A percentile compares a stretch with the other conserved stretches of the same genome.
These are phyloP conservation scores for Lagorchestes hirsutus DNA, from an alignment of 2,797 vertebrate species.

Conservation along the genomic window DNA sequence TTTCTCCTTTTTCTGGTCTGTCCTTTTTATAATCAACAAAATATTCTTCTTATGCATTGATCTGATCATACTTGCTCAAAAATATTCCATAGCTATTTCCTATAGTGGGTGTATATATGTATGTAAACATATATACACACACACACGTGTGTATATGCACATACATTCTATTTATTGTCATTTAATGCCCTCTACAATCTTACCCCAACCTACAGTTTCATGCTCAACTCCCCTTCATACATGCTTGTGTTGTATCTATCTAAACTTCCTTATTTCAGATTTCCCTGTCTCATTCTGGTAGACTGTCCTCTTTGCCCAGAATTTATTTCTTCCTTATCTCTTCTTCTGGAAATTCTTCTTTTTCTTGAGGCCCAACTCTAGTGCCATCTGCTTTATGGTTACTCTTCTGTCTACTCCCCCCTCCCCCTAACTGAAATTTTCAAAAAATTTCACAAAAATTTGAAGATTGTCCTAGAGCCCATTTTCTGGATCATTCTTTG, in stretches of 20 bases:
- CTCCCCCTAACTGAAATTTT: neutral
- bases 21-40: neutral
- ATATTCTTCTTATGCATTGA: neutral
- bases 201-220: neutral
- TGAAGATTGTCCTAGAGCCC: neutral
- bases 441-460: neutral
- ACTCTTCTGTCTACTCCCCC: neutral
- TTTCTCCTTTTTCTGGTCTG: neutral
- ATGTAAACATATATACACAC: neutral
- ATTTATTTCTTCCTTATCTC: neutral
- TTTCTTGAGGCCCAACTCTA: neutral
- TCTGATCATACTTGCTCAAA: neutral
- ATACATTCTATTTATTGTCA: neutral
- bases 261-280: neutral
- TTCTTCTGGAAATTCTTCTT: neutral
- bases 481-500: neutral
- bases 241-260: neutral
- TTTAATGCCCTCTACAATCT: neutral
- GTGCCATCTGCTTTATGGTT: neutral
- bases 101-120: neutral
- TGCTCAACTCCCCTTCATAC: neutral
- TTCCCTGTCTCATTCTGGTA: neutral
- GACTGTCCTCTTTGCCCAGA: neutral
- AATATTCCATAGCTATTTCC: neutral
- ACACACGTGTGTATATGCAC: accelerated